Evolutionary conservation across 1,140 invertebrate genomes (phyloP).

Genomic region (Anastatus disparis): DNA sequence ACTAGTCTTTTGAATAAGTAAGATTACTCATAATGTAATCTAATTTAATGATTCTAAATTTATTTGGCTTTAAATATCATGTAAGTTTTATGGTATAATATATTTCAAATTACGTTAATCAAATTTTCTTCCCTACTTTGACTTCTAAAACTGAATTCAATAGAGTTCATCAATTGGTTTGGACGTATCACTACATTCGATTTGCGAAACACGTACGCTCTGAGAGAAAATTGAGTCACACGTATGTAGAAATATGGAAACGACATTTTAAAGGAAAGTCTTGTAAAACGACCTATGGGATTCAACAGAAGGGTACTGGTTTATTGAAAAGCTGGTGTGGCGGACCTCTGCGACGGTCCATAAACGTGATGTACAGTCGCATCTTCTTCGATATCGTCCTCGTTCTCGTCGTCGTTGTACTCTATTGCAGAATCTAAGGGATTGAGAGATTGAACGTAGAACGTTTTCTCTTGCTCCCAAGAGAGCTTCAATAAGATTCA

Average conservation of each 20-base stretch:
- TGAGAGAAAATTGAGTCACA: slow-evolving; percentile 31
- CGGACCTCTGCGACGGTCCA: slow-evolving; percentile 28
- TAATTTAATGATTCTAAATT: too few relatives aligned
- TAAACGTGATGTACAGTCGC: slow-evolving; percentile 34
- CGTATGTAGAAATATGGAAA: slow-evolving; percentile 29
- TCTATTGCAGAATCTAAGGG: slow-evolving; percentile 13
- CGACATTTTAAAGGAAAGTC: slow-evolving; percentile 18
- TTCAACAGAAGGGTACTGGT: not conserved
- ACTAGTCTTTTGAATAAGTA: too few relatives aligned
- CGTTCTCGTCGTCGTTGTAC: slow-evolving; percentile 11
- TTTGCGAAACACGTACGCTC: not conserved
- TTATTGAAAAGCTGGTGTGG: slow-evolving; percentile 40
- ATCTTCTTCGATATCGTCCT: slow-evolving; percentile 22
- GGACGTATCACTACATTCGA: not conserved
- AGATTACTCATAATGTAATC: too few relatives aligned
- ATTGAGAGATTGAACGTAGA: slow-evolving; percentile 36
- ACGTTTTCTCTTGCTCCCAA: not conserved
- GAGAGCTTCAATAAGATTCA: slow-evolving; percentile 28
- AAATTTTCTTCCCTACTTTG: too few relatives aligned
- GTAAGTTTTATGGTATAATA: too few relatives aligned
- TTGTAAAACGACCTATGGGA: slow-evolving; percentile 31
- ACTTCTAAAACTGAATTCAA: too few relatives aligned
- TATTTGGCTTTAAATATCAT: too few relatives aligned
- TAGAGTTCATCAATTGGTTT: slow-evolving; percentile 14
- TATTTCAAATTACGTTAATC: too few relatives aligned